Evolutionary conservation across 2,888 invertebrate species (phyloP).

Genomic region (Oegoconia quadripuncta): DNA sequence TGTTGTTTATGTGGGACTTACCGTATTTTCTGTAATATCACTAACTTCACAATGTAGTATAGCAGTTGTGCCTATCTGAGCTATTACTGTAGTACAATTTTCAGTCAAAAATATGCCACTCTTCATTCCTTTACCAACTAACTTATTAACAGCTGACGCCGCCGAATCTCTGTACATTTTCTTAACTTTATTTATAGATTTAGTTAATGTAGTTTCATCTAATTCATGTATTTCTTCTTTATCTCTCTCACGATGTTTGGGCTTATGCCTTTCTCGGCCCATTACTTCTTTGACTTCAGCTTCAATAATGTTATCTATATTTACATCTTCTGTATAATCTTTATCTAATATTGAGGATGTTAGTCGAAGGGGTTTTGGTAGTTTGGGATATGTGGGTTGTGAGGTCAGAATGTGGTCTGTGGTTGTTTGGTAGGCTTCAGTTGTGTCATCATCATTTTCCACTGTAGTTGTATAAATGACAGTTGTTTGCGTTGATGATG

Average conservation of each 20-base stretch:
- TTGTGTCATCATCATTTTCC: slow-evolving; percentile 42
- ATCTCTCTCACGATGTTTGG: slow-evolving; percentile 47
- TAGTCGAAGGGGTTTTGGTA: slow-evolving; percentile 63
- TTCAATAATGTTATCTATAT: slow-evolving; percentile 58
- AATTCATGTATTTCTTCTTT: slow-evolving; percentile 55
- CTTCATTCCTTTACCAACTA: slow-evolving; percentile 58
- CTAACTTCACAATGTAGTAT: slow-evolving; percentile 82
- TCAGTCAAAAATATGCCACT: slow-evolving; percentile 78
- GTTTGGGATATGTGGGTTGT: slow-evolving; percentile 46
- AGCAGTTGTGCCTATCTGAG: slow-evolving; percentile 81
- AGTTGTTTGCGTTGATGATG: slow-evolving; percentile 51
- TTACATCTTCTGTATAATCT: slow-evolving; percentile 59
- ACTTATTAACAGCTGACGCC: slow-evolving; percentile 61
- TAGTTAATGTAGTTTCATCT: slow-evolving; percentile 52
- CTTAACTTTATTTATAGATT: slow-evolving; percentile 64
- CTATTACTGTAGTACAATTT: slow-evolving; percentile 81
- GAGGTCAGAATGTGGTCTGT: slow-evolving; percentile 42
- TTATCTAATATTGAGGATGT: slow-evolving; percentile 48
- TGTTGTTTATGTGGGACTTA: slow-evolving; percentile 43
- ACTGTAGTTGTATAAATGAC: slow-evolving; percentile 42
- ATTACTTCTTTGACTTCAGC: slow-evolving; percentile 41
- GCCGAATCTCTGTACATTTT: slow-evolving; percentile 74
- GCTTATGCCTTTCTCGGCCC: slow-evolving; percentile 47
- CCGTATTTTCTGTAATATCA: slow-evolving; percentile 81
- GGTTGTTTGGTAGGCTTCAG: slow-evolving; percentile 42